phyloP scores from a whole-genome alignment of 2,888 invertebrate genomes.

The Notodonta dromedarius region DNA sequence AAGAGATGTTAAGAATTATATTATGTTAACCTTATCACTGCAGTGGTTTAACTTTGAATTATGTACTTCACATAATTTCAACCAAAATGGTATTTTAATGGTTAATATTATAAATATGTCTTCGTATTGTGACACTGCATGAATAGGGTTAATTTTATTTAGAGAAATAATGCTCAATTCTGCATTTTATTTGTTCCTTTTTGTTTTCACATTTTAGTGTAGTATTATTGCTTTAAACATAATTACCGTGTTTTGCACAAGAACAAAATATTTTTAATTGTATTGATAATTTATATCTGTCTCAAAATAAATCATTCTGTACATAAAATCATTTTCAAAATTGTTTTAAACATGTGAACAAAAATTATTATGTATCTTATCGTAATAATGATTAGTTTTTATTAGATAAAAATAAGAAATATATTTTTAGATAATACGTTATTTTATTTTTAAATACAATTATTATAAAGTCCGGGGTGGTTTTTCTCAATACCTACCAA shows the following conservation, averaged over 20 bases:
- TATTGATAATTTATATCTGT: not conserved
- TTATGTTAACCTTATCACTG: not conserved
- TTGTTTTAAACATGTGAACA: not conserved
- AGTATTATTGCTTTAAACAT: conserved; percentile 14
- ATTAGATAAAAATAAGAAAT: conserved; percentile 49
- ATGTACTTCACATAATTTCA: not conserved
- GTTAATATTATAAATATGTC: not conserved
- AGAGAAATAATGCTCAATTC: conserved; percentile 46
- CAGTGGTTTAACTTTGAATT: not conserved
- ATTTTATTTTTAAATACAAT: conserved; percentile 40
- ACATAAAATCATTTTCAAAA: conserved; percentile 1
- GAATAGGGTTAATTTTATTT: conserved; percentile 6
- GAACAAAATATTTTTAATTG: not conserved
- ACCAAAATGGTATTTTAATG: too few relatives aligned
- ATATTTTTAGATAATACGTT: conserved; percentile 65
- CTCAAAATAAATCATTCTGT: conserved; percentile 7
- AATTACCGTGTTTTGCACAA: conserved; percentile 2
- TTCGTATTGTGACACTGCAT: conserved; percentile 5
- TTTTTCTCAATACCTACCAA: not conserved
- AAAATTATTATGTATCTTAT: conserved; percentile 2
- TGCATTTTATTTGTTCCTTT: conserved; percentile 46
- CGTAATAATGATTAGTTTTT: conserved; percentile 40
- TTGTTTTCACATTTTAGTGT: conserved; percentile 10
- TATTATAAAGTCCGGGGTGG: not conserved
- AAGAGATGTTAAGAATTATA: conserved; percentile 4